phyloP scores from a whole-genome alignment of 1,140 invertebrate species.

The Meloidogyne exigua region DNA sequence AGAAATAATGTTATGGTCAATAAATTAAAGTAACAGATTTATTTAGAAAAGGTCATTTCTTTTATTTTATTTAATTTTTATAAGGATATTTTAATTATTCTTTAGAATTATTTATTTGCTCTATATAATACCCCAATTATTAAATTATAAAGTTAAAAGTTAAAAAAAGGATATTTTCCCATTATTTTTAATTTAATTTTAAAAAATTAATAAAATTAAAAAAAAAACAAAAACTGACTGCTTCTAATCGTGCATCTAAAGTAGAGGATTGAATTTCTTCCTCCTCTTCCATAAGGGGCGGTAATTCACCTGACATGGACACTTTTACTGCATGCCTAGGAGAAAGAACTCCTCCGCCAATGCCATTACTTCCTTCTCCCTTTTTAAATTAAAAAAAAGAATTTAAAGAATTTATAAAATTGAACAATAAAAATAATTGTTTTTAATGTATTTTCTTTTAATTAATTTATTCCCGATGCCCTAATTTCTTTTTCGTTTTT shows the following conservation, averaged over 20 bases:
- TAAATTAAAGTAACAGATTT: not conserved
- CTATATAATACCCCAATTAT: no score
- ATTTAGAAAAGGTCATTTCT: not conserved
- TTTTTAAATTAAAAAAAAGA: not conserved
- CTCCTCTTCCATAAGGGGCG: slow-evolving; percentile 21
- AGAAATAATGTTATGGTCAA: not conserved
- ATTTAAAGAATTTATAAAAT: not conserved
- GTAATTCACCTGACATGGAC: slow-evolving; percentile 23
- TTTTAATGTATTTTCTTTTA: not conserved
- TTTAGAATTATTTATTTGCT: no score
- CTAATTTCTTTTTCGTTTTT: not conserved
- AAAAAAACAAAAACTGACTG: not conserved
- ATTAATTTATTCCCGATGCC: not conserved
- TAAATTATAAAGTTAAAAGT: no score
- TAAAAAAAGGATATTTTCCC: no score
- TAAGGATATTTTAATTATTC: no score
- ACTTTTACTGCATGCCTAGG: slow-evolving; percentile 16
- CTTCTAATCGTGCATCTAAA: slow-evolving; percentile 13
- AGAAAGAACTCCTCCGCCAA: not conserved
- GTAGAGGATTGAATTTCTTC: slow-evolving; percentile 12
- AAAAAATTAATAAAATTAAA: no score
- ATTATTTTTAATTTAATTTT: no score
- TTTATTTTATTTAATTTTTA: no score
- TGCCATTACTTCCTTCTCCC: not conserved
- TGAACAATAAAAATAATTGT: not conserved